Evolutionary conservation across 2,888 invertebrate genomes (phyloP), one percentile per base, ranked within the genome.

Genomic region (Idaea dimidiata): DNA sequence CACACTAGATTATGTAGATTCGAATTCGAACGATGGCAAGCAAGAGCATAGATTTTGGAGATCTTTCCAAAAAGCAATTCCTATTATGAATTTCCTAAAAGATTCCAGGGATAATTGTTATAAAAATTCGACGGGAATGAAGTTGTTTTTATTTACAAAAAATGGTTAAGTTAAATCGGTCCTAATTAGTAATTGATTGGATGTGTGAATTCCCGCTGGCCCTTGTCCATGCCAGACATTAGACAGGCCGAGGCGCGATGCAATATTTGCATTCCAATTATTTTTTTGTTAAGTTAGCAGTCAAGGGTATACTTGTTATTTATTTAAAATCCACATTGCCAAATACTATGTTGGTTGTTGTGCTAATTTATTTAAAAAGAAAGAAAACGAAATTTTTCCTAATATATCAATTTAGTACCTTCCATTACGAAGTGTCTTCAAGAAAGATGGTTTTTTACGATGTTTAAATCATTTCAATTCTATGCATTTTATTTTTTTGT

Each of bases 251-350:
- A 87, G 89, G 89, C 86, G 88, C 87, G 89, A 92, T 92, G 92
- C 92, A 92, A 90, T 91, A 90, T 84, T 88, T 91, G 93, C 93
- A 93, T 93, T 93, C 93, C 93, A 93, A 77, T 88, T 90, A 24
- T 24, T 86, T 33, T 8, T 43, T 43, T 71, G 69, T 70, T 91
- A 89, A 88, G 89, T 88, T 86, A 90, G 88, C 89, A 83, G 83
- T 86, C 78, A 86, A 80, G 79, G 83, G 84, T 84, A 81, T 88
- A 89, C 86, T 87, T 86, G 84, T 88, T 88, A 88, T 82, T 89
- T 86, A 83, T 84, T 88, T 86, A 83, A 24, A 24, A 86, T 84
- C 82, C 88, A 87, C 86, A 91, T 90, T 91, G 86, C 91, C 91
- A 91, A 92, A 90, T 87, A 86, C 82, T 81, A 14, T 14, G 43